Base-by-base conservation (phyloP, 1,140 invertebrate genomes). In the Camponotus vicinus region DNA sequence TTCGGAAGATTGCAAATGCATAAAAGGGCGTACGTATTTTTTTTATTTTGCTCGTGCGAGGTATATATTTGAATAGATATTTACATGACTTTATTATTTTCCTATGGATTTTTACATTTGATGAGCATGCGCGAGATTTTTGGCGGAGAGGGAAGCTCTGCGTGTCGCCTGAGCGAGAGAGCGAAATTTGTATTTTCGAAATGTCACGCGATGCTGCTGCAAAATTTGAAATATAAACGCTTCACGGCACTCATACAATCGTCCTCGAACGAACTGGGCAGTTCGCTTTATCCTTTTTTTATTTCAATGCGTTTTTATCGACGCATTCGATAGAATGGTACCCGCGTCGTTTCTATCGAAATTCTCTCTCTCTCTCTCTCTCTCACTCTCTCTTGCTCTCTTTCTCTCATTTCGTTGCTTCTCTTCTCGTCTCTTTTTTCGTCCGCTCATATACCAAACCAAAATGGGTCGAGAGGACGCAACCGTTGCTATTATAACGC, bases 401-500 rank as follows among this genome's bases (percentile, higher is more conserved):
- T 84, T n/a, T 83, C 34, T 84, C 57, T 76, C 59, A 13, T 9
- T 37, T 0, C 27, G 21, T 27, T 71, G 6, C 52, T 55, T 18
- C n/a, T 15, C 5, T 70, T 71, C 34, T 3, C 8, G 15, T 73
- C 49, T 49, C 13, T 32, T 55, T 40, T 61, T 42, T 64, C 75
- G 49, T 15, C 11, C 75, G 21, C 40, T 76, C 57, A 15, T 37
- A 70, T 57, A 82, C 21, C 71, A 49, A 82, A 64, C 63, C 52
- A 70, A 91, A 92, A 91, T 92, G 90, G 92, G 92, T 92, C 92
- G 89, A 86, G 84, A 88, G 87, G 73, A 85, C 87, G 88, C 80
- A 76, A 86, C 77, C 84, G 85, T 87, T 87, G 88, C 91, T 92
- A 93, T 92, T 91, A 93, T 91, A 93, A 93, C 92, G 84, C 63